phyloP scores from a whole-genome alignment of 2,113 vertebrate species.

The Hystrix brachyura region DNA sequence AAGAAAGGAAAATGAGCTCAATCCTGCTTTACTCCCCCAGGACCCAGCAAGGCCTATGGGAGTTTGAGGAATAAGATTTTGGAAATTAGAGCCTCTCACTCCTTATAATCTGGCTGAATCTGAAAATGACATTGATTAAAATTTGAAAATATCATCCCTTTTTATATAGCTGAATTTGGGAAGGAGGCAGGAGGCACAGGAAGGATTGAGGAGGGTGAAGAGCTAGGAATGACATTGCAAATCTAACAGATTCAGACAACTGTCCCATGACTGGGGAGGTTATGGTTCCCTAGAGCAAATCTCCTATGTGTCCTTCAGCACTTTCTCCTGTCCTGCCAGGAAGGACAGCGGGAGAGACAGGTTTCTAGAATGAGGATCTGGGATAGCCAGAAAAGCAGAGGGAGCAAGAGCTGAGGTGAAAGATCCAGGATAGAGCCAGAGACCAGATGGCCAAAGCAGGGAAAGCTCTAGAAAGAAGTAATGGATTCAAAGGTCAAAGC shows the following conservation, averaged over 20 bases:
- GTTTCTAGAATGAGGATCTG: neutral
- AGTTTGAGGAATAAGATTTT: neutral
- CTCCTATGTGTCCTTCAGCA: neutral
- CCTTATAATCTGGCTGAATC: neutral
- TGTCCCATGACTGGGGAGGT: neutral
- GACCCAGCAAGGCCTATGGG: slow-evolving; percentile 25
- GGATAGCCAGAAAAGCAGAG: slow-evolving; percentile 32
- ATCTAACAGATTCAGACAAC: neutral
- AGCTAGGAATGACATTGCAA: neutral
- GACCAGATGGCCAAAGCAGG: slow-evolving; percentile 9
- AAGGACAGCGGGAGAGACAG: neutral
- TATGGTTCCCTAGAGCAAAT: neutral
- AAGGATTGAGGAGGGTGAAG: neutral
- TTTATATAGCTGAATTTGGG: neutral
- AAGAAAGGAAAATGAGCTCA: slow-evolving; percentile 47
- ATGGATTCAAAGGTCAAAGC: slow-evolving; percentile 12
- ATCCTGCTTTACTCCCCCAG: neutral
- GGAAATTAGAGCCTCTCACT: neutral
- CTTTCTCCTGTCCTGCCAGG: neutral
- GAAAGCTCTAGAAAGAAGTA: slow-evolving; percentile 28
- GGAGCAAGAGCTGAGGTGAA: neutral
- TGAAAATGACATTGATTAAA: slow-evolving; percentile 46
- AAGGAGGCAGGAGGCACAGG: neutral
- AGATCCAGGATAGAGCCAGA: slow-evolving; percentile 3
- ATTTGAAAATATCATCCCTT: slow-evolving; percentile 38